A percentile compares a stretch with the other conserved stretches of the same genome.
phyloP scores from a whole-genome alignment of 2,888 invertebrate species.

The Lagria hirta region DNA sequence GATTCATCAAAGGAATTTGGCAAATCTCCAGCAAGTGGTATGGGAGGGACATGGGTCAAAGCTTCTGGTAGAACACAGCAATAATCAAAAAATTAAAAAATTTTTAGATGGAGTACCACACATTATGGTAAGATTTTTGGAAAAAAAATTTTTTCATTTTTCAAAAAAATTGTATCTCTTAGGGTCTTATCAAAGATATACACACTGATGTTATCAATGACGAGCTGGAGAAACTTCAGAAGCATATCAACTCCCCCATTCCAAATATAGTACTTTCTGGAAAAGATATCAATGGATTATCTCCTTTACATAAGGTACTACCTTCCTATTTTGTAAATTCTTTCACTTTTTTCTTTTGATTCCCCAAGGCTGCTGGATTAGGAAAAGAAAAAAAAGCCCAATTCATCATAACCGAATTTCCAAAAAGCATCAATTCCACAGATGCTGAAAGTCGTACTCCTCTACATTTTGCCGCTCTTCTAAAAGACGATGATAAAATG shows the following conservation, averaged over 20 bases:
- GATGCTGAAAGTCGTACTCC: constrained; percentile 87
- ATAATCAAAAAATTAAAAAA: constrained; percentile 76
- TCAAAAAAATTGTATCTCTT: constrained; percentile 5
- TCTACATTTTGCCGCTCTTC: constrained; percentile 82
- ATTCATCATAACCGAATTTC: constrained; percentile 70
- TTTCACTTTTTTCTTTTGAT: constrained; percentile 34
- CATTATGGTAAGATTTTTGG: constrained; percentile 71
- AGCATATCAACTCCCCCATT: constrained; percentile 35
- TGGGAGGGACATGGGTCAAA: constrained; percentile 89
- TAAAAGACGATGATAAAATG: constrained; percentile 75
- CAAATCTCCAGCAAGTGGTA: constrained; percentile 80
- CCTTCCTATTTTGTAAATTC: background rate
- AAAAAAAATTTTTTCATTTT: no score
- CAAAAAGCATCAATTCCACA: constrained; percentile 66
- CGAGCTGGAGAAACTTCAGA: constrained; percentile 62
- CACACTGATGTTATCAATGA: constrained; percentile 78
- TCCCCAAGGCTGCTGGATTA: constrained; percentile 85
- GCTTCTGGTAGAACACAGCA: constrained; percentile 80
- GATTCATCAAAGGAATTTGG: constrained; percentile 91
- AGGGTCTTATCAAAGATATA: constrained; percentile 81
- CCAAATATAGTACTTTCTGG: constrained; percentile 38
- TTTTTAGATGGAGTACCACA: constrained; percentile 93
- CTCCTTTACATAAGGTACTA: constrained; percentile 80
- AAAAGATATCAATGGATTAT: constrained; percentile 76
- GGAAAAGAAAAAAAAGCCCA: constrained; percentile 75